A percentile compares a stretch with the other conserved stretches of the same genome.
These are phyloP conservation scores for Otolemur crassicaudatus DNA, from an alignment of 2,797 vertebrate species.

Conservation along the genomic window DNA sequence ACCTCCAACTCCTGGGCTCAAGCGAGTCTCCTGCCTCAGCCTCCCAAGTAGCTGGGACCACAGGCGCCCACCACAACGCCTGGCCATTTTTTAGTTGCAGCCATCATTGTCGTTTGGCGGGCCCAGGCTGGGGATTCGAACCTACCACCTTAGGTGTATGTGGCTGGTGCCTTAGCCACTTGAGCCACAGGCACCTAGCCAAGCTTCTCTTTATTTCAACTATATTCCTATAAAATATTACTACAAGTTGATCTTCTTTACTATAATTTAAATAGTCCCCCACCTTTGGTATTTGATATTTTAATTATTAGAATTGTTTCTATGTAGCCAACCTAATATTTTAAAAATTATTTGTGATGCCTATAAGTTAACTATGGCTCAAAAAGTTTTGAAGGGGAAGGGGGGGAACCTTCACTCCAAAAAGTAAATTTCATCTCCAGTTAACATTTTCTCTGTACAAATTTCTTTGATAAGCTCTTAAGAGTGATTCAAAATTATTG, in stretches of 20 bases:
- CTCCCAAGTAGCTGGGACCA: no score
- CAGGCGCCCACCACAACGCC: no score
- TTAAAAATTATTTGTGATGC: slow-evolving; percentile 34
- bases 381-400: neutral
- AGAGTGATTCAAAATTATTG: slow-evolving; percentile 26
- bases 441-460: neutral
- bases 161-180: no score
- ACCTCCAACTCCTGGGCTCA: no score
- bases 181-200: no score
- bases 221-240: slow-evolving; percentile 6
- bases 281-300: neutral
- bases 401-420: neutral
- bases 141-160: no score
- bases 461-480: slow-evolving; percentile 34
- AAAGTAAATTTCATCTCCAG: slow-evolving; percentile 33
- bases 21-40: no score
- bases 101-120: no score
- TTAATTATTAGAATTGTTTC: neutral
- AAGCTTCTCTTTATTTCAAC: slow-evolving; percentile 29
- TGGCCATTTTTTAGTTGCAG: no score
- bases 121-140: no score
- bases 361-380: neutral
- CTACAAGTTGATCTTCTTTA: neutral
- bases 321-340: neutral
- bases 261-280: neutral